Evolutionary conservation across 2,797 vertebrate genomes (phyloP).

Genomic region (Hypotaenidia philippensis): DNA sequence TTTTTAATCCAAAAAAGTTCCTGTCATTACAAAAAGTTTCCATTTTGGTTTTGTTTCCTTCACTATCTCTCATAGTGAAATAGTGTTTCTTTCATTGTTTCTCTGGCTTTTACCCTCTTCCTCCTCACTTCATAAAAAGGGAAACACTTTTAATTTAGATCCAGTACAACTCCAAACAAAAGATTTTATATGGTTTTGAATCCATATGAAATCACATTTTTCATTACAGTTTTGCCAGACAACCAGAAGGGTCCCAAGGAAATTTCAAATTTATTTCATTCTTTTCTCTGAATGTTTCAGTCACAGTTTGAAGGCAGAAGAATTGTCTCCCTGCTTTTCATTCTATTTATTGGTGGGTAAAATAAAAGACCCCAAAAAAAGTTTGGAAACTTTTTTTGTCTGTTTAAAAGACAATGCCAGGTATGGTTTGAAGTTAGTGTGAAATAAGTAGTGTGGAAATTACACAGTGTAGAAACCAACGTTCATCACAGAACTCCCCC

Average conservation of each 20-base stretch:
- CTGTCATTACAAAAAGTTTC: not conserved
- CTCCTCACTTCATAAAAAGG: not conserved
- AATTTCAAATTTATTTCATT: not conserved
- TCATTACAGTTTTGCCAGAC: not conserved
- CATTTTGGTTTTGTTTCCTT: not conserved
- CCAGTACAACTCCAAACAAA: not conserved
- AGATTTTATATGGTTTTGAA: not conserved
- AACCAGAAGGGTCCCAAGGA: not conserved
- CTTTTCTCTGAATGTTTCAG: not conserved
- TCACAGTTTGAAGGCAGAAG: not conserved
- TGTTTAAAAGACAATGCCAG: not conserved
- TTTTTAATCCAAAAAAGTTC: not conserved
- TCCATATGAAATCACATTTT: not conserved
- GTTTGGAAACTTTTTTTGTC: not conserved
- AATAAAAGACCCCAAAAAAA: not conserved
- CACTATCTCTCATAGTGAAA: too few relatives aligned
- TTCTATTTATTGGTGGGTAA: not conserved
- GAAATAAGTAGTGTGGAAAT: not conserved
- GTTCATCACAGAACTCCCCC: not conserved
- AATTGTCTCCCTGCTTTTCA: not conserved
- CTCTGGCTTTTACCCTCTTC: not conserved
- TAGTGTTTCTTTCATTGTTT: not conserved
- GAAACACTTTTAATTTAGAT: not conserved
- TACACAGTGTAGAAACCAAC: not conserved
- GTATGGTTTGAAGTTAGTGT: not conserved